A percentile compares a stretch with the other conserved stretches of the same genome.
phyloP scores from a whole-genome alignment of 1,140 invertebrate genomes.

The Ericerus pela region DNA sequence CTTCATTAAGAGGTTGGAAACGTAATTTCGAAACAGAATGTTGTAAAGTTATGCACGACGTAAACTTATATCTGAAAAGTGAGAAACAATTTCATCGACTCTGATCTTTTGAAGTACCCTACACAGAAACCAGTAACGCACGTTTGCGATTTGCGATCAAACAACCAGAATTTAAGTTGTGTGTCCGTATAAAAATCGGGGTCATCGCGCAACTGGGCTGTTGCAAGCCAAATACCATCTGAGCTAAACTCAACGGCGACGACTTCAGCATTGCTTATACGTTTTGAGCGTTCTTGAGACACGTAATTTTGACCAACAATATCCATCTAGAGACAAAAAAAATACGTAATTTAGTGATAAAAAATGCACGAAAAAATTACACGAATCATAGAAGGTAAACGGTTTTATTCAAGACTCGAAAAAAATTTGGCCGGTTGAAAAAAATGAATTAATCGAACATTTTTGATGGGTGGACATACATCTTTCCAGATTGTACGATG shows the following conservation, averaged over 20 bases:
- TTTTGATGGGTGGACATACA: too few species aligned
- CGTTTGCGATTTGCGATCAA: conserved; percentile 29
- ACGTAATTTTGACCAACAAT: conserved; percentile 56
- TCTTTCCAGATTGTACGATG: too few species aligned
- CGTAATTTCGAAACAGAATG: conserved; percentile 8
- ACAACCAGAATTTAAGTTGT: conserved; percentile 66
- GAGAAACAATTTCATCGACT: background rate
- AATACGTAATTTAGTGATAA: background rate
- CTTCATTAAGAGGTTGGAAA: conserved; percentile 13
- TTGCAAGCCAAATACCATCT: conserved; percentile 60
- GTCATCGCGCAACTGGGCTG: conserved; percentile 49
- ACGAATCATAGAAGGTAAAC: background rate
- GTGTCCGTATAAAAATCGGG: conserved; percentile 44
- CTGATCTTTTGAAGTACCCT: background rate
- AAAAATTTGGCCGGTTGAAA: too few species aligned
- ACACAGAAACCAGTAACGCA: background rate
- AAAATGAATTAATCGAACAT: too few species aligned
- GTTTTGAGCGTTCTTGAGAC: conserved; percentile 40
- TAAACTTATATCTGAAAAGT: conserved; percentile 15
- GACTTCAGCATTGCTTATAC: conserved; percentile 52
- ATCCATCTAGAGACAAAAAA: conserved; percentile 43
- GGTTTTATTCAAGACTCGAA: too few species aligned
- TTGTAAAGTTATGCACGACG: conserved; percentile 13
- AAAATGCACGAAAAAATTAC: background rate
- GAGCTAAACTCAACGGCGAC: conserved; percentile 47